Evolutionary conservation across 1,140 invertebrate genomes (phyloP), one percentile per base, ranked within the genome.

Genomic region (Drosophila ananassae): DNA sequence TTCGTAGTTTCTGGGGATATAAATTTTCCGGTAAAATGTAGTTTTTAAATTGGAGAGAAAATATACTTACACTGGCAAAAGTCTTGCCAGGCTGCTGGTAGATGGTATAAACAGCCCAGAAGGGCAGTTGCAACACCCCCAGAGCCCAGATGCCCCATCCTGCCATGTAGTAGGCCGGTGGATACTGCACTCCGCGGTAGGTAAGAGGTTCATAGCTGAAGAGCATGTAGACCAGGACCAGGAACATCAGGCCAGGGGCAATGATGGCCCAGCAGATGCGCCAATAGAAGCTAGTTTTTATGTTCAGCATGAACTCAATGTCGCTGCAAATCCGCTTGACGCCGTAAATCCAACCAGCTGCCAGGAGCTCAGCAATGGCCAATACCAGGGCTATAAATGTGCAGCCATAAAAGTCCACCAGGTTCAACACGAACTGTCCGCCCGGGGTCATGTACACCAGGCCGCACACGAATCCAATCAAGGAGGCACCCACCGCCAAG

Each of bases 401-500:
- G 25, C 95, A 95, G 7, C 95, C 97, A 90, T 96, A 98, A 79
- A 95, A 95, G 90, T 98, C 97, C 30, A 98, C 95, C 13, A 98
- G 91, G 57, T 95, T 96, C 25, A 98, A 92, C 32, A 98, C 94
- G 83, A 96, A 97, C 84, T 97, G 96, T 0, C 98, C 97, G 52
- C 97, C 97, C 55, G 96, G 96, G 10, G 96, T 97, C 51, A 95
- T 94, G 76, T 96, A 97, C 13, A 96, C 93, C 2, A 96, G 92
- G 7, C 96, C 96, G 46, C 95, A 80, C 0, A 95, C 83, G 77
- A 97, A 97, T 22, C 95, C 95, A 12, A 92, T 39, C 0, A 92
- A 34, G 34, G 95, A 96, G 10, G 94, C 92, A 2, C 90, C 79
- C 3, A 93, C 77, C 0, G 95, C 94, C 46, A 96, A 92, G 39